Percentiles rank a stretch among this genome's conserved stretches.
Evolutionary conservation across 2,113 vertebrate species (phyloP).

Genomic region (Cryptoleucopteryx plumbea): DNA sequence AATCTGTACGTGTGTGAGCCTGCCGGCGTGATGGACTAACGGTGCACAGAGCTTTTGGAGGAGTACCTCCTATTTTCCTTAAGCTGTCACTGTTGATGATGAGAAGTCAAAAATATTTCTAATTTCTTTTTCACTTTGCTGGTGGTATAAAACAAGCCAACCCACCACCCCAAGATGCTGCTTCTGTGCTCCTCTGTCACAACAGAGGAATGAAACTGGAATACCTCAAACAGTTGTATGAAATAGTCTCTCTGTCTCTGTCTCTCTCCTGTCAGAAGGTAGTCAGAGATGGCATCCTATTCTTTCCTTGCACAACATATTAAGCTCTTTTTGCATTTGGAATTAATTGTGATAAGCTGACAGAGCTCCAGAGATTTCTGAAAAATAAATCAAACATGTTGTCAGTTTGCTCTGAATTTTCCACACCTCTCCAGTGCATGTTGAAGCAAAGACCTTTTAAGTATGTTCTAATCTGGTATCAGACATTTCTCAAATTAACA

Average conservation of each 20-base stretch:
- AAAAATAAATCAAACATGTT: conserved; percentile 37
- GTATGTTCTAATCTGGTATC: conserved; percentile 20
- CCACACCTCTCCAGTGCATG: neutral
- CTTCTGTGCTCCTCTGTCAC: neutral
- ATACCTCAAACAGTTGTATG: neutral
- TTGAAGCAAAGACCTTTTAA: conserved; percentile 20
- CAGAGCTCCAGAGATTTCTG: conserved; percentile 25
- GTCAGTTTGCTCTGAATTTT: conserved; percentile 40
- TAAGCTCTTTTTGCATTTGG: conserved; percentile 24
- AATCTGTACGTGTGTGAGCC: neutral
- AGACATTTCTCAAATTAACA: conserved; percentile 43
- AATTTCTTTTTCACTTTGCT: neutral
- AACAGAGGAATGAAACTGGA: conserved; percentile 24
- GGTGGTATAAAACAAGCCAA: neutral
- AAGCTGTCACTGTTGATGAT: neutral
- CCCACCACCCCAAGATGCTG: neutral
- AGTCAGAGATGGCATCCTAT: conserved; percentile 18
- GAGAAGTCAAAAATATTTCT: neutral
- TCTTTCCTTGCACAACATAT: neutral
- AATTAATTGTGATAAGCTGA: conserved; percentile 57
- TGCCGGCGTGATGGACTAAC: neutral
- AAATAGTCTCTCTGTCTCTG: neutral
- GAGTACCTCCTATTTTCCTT: neutral
- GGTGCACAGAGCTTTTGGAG: neutral
- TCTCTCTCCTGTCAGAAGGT: neutral